phyloP scores from a whole-genome alignment of 2,888 invertebrate genomes.

The Nowickia ferox region DNA sequence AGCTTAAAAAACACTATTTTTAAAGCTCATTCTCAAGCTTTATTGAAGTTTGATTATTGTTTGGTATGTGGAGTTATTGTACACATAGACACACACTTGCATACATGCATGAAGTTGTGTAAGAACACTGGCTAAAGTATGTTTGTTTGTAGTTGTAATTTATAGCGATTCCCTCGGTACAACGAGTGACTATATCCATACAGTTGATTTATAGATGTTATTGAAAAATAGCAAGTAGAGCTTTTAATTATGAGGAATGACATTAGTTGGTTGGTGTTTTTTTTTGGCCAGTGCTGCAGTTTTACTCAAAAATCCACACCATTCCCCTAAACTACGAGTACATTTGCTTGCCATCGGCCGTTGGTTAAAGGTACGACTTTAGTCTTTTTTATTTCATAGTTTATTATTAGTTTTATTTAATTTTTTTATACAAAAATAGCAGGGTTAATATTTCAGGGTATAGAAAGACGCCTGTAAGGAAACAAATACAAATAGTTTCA shows the following conservation, averaged over 20 bases:
- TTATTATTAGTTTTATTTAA: not conserved
- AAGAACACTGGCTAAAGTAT: not conserved
- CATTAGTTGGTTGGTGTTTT: constrained; percentile 45
- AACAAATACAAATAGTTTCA: constrained; percentile 50
- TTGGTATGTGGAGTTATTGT: too few relatives aligned
- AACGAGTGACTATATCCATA: constrained; percentile 74
- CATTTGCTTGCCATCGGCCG: constrained; percentile 9
- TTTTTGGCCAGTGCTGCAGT: not conserved
- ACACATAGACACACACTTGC: not conserved
- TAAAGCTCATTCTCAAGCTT: too few relatives aligned
- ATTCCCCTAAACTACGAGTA: not conserved
- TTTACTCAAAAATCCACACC: constrained; percentile 6
- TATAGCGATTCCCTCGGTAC: constrained; percentile 79
- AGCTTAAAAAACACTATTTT: too few relatives aligned
- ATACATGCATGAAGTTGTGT: not conserved
- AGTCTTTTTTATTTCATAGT: constrained; percentile 6
- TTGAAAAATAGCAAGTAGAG: constrained; percentile 81
- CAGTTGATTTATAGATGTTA: constrained; percentile 82
- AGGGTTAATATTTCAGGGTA: constrained; percentile 36
- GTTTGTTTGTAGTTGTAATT: constrained; percentile 76
- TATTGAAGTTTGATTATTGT: too few relatives aligned
- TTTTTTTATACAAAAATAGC: constrained; percentile 6
- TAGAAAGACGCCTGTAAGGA: not conserved
- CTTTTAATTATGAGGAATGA: constrained; percentile 78
- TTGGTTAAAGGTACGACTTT: constrained; percentile 24